Evolutionary conservation across 2,797 vertebrate genomes (phyloP), one percentile per base, ranked within the genome.

Genomic region (Sebastolobus altivelis): DNA sequence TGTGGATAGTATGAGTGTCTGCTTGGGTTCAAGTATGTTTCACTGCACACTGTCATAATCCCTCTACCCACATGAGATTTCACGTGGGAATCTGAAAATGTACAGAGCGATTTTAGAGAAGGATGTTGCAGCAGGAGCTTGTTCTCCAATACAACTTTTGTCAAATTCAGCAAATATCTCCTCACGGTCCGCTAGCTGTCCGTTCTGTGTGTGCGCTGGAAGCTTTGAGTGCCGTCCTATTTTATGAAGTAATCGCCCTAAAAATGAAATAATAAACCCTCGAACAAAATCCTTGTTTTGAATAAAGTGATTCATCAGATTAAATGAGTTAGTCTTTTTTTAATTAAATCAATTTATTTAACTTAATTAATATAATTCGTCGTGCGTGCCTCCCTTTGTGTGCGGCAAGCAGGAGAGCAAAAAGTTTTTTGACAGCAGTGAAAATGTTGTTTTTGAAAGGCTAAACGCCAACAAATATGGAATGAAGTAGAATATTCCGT

Each of bases 21-120:
- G 25, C 76, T 72, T 27, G 54, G 46, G 56, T 82, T 86, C 49
- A 68, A 81, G 38, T 72, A 68, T 62, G 80, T 82, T 74, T 80
- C 52, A 68, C 61, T 67, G 62, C 75, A 76, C 65, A 55, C 65
- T 70, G 72, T 63, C 52, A 60, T 38, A 79, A 84, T 81, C 61
- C 68, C 13, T 18, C 76, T 14, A 13, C 60, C 46, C 55, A 69
- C 65, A 31, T 13, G 79, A 72, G 68, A 62, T 14, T 67, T 81
- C 27, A 65, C 54, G 37, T 22, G 22, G 22, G 11, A 56, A 69
- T 81, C 11, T 68, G 46, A 66, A 72, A 69, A 72, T 40, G 58
- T 75, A 84, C 37, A 20, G 25, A 72, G 65, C 22, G 60, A 75
- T 88, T 86, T 85, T 55, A 69, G 55, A 70, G 62, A 52, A 33